phyloP scores from a whole-genome alignment of 2,113 vertebrate species.

The Rhinolophus ferrumequinum region DNA sequence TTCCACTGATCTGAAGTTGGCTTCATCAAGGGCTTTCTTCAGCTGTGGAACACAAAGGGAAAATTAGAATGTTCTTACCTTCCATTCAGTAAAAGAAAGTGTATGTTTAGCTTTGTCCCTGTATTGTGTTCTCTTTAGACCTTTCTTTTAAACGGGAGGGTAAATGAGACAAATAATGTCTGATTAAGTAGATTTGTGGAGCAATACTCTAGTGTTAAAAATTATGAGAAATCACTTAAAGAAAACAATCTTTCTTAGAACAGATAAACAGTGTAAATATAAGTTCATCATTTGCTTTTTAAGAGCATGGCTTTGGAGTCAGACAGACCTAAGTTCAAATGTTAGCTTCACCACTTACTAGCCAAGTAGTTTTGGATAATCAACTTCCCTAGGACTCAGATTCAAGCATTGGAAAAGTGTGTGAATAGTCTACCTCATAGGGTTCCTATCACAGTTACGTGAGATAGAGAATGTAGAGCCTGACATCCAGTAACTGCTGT shows the following conservation, averaged over 20 bases:
- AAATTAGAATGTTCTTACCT: not conserved
- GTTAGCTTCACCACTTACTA: not conserved
- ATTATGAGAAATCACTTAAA: not conserved
- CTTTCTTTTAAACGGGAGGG: not conserved
- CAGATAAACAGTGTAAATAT: not conserved
- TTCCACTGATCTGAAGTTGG: conserved; percentile 79
- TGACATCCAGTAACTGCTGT: not conserved
- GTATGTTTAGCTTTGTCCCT: not conserved
- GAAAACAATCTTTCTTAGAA: not conserved
- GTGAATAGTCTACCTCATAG: not conserved
- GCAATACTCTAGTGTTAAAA: not conserved
- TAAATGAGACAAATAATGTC: not conserved
- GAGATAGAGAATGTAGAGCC: not conserved
- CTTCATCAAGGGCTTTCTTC: conserved; percentile 83
- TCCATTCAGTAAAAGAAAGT: not conserved
- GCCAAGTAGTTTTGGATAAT: not conserved
- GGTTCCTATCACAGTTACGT: not conserved
- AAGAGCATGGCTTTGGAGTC: not conserved
- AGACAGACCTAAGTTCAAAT: not conserved
- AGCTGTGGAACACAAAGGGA: conserved; percentile 72
- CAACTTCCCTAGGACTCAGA: not conserved
- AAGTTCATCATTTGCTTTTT: not conserved
- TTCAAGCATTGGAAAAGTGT: not conserved
- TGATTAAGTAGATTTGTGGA: not conserved
- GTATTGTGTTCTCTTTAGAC: not conserved